These are phyloP conservation scores for Eristalis tenax DNA, from an alignment of 2,888 invertebrate genomes.

Conservation along the genomic window DNA sequence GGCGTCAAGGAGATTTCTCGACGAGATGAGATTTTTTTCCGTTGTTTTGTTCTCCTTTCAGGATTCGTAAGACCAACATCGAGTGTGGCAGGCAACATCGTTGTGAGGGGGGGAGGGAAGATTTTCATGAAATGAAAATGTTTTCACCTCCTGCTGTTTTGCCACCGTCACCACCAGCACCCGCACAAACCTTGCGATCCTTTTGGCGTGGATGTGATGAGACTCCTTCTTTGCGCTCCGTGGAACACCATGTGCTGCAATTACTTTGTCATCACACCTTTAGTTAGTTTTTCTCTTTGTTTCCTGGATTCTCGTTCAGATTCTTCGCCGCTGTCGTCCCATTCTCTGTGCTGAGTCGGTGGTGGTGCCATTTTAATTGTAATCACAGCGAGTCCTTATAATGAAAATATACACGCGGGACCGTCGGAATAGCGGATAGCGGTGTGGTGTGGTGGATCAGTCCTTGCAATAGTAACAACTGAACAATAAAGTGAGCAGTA, in stretches of 20 bases:
- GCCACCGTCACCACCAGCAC: neutral
- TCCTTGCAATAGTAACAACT: slow-evolving; percentile 42
- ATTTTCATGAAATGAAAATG: slow-evolving; percentile 54
- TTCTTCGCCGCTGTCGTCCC: neutral
- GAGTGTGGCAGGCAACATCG: neutral
- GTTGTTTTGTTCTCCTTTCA: slow-evolving; percentile 4
- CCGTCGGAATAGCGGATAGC: neutral
- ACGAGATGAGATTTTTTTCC: slow-evolving; percentile 14
- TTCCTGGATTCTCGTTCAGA: slow-evolving; percentile 29
- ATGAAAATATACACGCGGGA: slow-evolving; percentile 36
- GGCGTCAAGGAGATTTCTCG: slow-evolving; percentile 65
- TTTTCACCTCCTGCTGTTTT: slow-evolving; percentile 17
- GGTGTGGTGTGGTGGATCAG: neutral
- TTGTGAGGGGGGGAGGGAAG: neutral
- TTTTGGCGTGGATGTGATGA: neutral
- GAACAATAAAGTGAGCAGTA: slow-evolving; percentile 66
- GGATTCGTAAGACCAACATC: slow-evolving; percentile 10
- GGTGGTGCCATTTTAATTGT: slow-evolving; percentile 65
- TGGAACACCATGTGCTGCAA: slow-evolving; percentile 65
- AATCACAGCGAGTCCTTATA: slow-evolving; percentile 58
- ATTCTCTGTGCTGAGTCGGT: slow-evolving; percentile 19
- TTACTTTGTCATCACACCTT: slow-evolving; percentile 69
- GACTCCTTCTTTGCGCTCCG: slow-evolving; percentile 4
- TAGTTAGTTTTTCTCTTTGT: slow-evolving; percentile 42
- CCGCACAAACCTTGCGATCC: neutral